Evolutionary conservation across 2,888 invertebrate genomes (phyloP).

Genomic region (Aquatica leii): DNA sequence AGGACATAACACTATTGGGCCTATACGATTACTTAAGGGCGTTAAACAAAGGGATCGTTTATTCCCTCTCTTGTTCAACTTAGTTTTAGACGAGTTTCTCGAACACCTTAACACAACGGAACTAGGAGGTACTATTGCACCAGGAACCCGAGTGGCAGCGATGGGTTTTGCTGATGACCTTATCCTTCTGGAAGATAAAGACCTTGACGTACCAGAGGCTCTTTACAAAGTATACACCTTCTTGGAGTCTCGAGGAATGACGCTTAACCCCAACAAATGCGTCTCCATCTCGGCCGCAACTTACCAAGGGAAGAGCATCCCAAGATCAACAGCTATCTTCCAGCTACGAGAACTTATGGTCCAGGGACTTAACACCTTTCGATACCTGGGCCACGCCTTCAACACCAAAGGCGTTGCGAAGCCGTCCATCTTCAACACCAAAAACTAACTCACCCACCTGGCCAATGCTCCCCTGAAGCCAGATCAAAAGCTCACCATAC

Average conservation of each 20-base stretch:
- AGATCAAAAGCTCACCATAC: slow-evolving; percentile 52
- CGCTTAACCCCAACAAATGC: slow-evolving; percentile 36
- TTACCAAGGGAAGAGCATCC: slow-evolving; percentile 19
- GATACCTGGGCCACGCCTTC: slow-evolving; percentile 50
- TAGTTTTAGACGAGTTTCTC: too few species aligned
- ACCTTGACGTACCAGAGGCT: slow-evolving; percentile 44
- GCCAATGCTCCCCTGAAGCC: slow-evolving; percentile 54
- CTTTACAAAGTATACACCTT: slow-evolving; percentile 36
- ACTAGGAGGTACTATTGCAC: slow-evolving; percentile 29
- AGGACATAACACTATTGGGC: too few species aligned
- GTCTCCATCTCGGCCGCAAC: slow-evolving; percentile 19
- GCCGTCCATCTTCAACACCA: slow-evolving; percentile 25
- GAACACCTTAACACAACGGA: slow-evolving; percentile 8
- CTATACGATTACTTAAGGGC: too few species aligned
- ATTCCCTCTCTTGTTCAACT: too few species aligned
- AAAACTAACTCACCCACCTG: slow-evolving; percentile 44
- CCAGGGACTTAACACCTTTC: slow-evolving; percentile 19
- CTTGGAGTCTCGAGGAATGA: slow-evolving; percentile 41
- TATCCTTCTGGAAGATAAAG: slow-evolving; percentile 50
- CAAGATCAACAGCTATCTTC: slow-evolving; percentile 13
- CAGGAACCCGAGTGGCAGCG: too few species aligned
- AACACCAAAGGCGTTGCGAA: slow-evolving; percentile 39
- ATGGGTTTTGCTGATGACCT: slow-evolving; percentile 58
- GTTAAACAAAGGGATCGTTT: too few species aligned
- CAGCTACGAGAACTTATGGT: neutral